Conservation (phyloP, 2,797 vertebrate species). For the Typhlichthys subterraneus region DNA sequence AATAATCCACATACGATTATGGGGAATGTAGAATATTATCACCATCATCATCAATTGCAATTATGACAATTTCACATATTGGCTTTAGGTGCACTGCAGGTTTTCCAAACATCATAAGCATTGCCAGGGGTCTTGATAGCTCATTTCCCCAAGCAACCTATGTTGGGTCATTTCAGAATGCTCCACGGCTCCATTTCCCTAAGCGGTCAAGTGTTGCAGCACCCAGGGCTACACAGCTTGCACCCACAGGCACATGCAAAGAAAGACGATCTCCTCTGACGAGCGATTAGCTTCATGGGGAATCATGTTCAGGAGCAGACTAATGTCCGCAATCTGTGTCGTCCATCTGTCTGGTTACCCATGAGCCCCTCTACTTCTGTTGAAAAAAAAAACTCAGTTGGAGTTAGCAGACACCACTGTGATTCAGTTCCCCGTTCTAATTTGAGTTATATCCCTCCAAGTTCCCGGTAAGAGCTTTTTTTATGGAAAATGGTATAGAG, state of each 20-base stretch:
- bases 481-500: slow-evolving; percentile 30
- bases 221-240: slow-evolving; percentile 68
- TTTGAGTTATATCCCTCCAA: slow-evolving; percentile 24
- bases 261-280: slow-evolving; percentile 64
- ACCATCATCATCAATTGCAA: too few species aligned
- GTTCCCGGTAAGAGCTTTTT: slow-evolving; percentile 14
- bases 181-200: slow-evolving; percentile 51
- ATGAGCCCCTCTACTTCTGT: slow-evolving; percentile 37
- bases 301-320: slow-evolving; percentile 74
- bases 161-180: slow-evolving; percentile 59
- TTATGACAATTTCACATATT: too few species aligned
- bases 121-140: slow-evolving; percentile 1
- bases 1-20: not conserved
- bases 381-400: slow-evolving; percentile 34
- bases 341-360: slow-evolving; percentile 73
- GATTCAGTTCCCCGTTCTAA: slow-evolving; percentile 21
- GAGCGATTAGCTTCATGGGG: slow-evolving; percentile 77
- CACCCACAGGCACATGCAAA: slow-evolving; percentile 48
- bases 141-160: slow-evolving; percentile 2
- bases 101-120: not conserved
- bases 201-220: slow-evolving; percentile 60
- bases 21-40: not conserved
- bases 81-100: not conserved
- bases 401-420: slow-evolving; percentile 37
- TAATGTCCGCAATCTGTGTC: slow-evolving; percentile 77